A percentile compares a stretch with the other conserved stretches of the same genome.
phyloP scores from a whole-genome alignment of 2,113 vertebrate genomes.

The Cathartes aura region DNA sequence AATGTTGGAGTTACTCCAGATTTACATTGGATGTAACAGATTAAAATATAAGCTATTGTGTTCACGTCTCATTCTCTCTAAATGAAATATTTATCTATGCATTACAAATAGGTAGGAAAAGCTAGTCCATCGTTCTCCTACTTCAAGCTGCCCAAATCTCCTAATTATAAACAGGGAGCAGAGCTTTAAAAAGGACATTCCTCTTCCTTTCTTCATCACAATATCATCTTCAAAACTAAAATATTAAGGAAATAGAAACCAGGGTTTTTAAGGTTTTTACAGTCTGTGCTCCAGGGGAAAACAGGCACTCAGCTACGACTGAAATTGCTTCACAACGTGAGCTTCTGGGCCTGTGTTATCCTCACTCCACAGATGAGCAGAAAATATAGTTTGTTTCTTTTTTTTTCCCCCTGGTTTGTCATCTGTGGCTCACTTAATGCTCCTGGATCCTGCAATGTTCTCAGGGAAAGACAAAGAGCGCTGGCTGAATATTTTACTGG shows the following conservation, averaged over 20 bases:
- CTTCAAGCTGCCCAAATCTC: neutral
- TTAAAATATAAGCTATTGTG: neutral
- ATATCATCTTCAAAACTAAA: constrained; percentile 64
- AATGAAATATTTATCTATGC: constrained; percentile 43
- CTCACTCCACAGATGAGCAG: constrained; percentile 76
- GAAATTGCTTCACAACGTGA: constrained; percentile 77
- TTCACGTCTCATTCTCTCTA: neutral
- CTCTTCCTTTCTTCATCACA: constrained; percentile 50
- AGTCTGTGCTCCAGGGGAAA: constrained; percentile 78
- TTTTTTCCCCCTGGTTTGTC: constrained; percentile 23
- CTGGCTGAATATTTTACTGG: constrained; percentile 25
- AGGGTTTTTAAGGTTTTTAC: constrained; percentile 73
- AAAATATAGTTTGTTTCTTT: constrained; percentile 80
- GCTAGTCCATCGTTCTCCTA: neutral
- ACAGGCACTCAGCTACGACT: constrained; percentile 76
- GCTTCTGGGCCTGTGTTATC: constrained; percentile 74
- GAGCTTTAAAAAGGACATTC: neutral
- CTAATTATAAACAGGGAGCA: neutral
- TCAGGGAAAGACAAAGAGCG: constrained; percentile 46
- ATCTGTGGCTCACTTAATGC: constrained; percentile 66
- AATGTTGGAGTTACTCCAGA: neutral
- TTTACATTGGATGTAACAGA: neutral
- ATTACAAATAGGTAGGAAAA: neutral
- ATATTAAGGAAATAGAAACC: constrained; percentile 75
- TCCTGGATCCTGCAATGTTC: constrained; percentile 64